phyloP scores from a whole-genome alignment of 1,140 invertebrate species.

The Micrasema longulum region DNA sequence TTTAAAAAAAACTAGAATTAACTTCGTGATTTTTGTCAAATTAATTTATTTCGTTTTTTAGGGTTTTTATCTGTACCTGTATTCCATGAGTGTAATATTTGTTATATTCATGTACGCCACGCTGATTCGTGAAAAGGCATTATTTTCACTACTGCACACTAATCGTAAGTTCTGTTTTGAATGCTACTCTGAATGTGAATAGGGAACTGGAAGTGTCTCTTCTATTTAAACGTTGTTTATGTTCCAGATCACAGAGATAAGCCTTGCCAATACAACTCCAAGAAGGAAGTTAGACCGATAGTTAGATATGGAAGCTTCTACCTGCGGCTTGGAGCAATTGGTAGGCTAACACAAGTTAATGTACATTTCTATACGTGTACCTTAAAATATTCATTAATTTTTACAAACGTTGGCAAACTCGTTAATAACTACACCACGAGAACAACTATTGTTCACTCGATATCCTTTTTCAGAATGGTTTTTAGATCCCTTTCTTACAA shows the following conservation, averaged over 20 bases:
- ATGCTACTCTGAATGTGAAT: background rate
- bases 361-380: no score
- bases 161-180: constrained; percentile 54
- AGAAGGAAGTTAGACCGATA: constrained; percentile 58
- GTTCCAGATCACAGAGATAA: constrained; percentile 39
- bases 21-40: no score
- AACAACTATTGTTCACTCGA: no score
- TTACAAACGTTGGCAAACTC: no score
- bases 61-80: constrained; percentile 89
- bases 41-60: no score
- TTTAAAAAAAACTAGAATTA: no score
- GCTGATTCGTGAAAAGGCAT: constrained; percentile 71
- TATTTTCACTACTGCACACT: constrained; percentile 57
- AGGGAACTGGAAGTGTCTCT: no score
- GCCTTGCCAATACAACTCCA: constrained; percentile 15
- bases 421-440: no score
- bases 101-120: constrained; percentile 85
- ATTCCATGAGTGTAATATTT: constrained; percentile 81
- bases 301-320: constrained; percentile 81
- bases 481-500: no score
- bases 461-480: no score
- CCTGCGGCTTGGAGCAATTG: constrained; percentile 82
- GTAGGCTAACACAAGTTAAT: constrained; percentile 57
- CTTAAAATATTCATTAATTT: no score
- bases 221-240: no score